phyloP scores from a whole-genome alignment of 2,888 invertebrate genomes.

The Pyrrhia umbra region DNA sequence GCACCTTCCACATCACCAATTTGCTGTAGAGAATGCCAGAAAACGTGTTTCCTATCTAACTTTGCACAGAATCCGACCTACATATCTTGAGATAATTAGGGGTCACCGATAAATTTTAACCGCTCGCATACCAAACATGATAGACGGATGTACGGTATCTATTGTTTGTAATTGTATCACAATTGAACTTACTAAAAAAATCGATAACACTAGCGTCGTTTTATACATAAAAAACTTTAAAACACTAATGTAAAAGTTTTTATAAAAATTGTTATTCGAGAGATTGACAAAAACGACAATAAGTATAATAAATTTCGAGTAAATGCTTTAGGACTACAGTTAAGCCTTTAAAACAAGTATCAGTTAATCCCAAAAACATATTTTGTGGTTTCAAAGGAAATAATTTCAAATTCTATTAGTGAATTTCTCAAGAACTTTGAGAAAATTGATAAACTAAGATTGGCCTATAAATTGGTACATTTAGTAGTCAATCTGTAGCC shows the following conservation, averaged over 20 bases:
- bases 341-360: too few relatives aligned
- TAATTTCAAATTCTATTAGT: background rate
- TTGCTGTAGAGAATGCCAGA: background rate
- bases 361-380: background rate
- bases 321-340: too few relatives aligned
- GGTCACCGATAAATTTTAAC: conserved; percentile 55
- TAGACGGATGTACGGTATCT: conserved; percentile 27
- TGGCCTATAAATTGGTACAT: conserved; percentile 1
- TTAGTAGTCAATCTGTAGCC: conserved; percentile 7
- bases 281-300: too few relatives aligned
- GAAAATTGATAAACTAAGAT: conserved; percentile 4
- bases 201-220: too few relatives aligned
- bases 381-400: background rate
- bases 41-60: conserved; percentile 31
- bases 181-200: conserved; percentile 32
- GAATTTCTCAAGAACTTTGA: background rate
- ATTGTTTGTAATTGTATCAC: conserved; percentile 32
- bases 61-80: conserved; percentile 37
- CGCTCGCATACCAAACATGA: conserved; percentile 46
- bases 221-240: too few relatives aligned
- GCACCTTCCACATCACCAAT: conserved; percentile 16
- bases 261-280: too few relatives aligned
- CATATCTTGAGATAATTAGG: conserved; percentile 49
- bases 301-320: too few relatives aligned
- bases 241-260: too few relatives aligned